phyloP scores from a whole-genome alignment of 2,113 vertebrate species.

The Protobothrops flavoviridis region DNA sequence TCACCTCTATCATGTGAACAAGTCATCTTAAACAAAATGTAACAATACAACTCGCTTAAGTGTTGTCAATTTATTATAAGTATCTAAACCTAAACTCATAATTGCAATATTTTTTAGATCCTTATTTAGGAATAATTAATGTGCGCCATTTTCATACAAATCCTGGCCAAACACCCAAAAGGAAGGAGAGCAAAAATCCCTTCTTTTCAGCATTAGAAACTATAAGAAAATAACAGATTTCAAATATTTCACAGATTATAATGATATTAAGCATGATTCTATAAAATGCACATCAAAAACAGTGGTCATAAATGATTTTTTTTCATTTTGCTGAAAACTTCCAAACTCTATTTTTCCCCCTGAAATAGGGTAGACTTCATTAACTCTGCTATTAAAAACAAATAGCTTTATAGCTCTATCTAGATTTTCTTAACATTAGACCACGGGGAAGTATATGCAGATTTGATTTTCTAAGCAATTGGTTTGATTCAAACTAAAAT shows the following conservation, averaged over 20 bases:
- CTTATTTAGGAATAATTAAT: not conserved
- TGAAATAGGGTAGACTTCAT: not conserved
- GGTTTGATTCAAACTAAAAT: not conserved
- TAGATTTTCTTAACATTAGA: not conserved
- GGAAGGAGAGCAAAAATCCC: not conserved
- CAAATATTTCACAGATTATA: not conserved
- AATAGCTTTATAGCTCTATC: not conserved
- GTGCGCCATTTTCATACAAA: not conserved
- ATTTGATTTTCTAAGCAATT: not conserved
- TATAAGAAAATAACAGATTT: not conserved
- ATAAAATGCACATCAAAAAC: not conserved
- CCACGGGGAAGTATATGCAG: not conserved
- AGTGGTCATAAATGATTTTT: not conserved
- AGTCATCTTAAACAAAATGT: not conserved
- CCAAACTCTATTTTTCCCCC: not conserved
- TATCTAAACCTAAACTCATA: not conserved
- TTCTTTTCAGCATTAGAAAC: not conserved
- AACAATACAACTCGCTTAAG: not conserved
- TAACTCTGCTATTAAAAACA: not conserved
- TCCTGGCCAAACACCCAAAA: not conserved
- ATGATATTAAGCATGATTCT: not conserved
- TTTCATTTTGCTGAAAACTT: not conserved
- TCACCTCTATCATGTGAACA: not conserved
- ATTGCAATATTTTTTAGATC: not conserved
- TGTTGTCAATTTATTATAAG: not conserved